Conservation (phyloP, 1,140 invertebrate genomes). For the Zaprionus davidi region DNA sequence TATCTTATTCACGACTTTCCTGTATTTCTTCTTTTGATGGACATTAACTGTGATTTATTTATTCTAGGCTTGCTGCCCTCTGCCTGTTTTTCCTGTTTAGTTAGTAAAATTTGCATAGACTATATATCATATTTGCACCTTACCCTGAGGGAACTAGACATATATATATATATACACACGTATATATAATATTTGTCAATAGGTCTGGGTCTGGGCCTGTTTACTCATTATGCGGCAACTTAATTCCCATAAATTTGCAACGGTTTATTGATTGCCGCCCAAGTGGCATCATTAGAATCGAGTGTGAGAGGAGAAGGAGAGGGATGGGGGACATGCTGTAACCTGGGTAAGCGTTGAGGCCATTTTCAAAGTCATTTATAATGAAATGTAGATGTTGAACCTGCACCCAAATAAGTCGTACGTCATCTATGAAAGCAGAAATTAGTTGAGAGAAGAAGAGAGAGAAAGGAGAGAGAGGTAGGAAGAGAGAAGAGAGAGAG, state of each 20-base stretch:
- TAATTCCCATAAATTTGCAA: slow-evolving; percentile 51
- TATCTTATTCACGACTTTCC: not conserved
- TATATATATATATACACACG: not conserved
- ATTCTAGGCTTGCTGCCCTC: not conserved
- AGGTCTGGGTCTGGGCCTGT: slow-evolving; percentile 1
- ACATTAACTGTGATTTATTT: not conserved
- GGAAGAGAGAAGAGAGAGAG: not conserved
- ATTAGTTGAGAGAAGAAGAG: slow-evolving; percentile 54
- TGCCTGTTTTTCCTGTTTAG: not conserved
- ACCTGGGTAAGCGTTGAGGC: slow-evolving; percentile 36
- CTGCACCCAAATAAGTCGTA: slow-evolving; percentile 52
- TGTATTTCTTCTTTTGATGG: not conserved
- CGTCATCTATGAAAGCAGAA: slow-evolving; percentile 70
- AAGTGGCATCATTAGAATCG: slow-evolving; percentile 49
- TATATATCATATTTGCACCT: slow-evolving; percentile 29
- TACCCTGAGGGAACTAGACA: not conserved
- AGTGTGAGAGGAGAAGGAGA: not conserved
- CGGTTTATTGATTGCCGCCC: slow-evolving; percentile 51
- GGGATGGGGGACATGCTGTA: not conserved
- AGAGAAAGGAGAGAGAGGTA: not conserved
- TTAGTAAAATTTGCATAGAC: slow-evolving; percentile 15
- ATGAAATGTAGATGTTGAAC: slow-evolving; percentile 76
- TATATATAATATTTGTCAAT: not conserved
- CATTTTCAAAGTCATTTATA: slow-evolving; percentile 79
- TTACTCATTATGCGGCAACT: slow-evolving; percentile 51